phyloP scores from a whole-genome alignment of 2,113 vertebrate genomes.

The Indicator maculatus region DNA sequence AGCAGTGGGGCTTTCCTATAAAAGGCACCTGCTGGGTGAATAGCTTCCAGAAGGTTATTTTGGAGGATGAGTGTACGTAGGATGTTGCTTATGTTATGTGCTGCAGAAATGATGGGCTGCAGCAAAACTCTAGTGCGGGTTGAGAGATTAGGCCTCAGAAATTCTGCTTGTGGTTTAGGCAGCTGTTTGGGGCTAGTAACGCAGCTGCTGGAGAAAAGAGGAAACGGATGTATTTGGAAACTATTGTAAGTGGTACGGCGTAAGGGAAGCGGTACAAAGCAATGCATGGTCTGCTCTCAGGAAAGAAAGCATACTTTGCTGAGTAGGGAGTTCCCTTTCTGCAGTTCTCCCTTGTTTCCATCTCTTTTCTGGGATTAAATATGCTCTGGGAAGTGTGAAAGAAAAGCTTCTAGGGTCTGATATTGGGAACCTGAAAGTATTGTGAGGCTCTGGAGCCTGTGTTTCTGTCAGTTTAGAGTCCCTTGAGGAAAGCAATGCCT shows the following conservation, averaged over 20 bases:
- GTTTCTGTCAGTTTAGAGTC: not conserved
- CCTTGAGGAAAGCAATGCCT: not conserved
- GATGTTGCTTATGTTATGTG: not conserved
- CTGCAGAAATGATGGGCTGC: not conserved
- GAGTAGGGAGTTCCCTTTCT: not conserved
- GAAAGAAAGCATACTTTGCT: not conserved
- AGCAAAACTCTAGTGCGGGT: not conserved
- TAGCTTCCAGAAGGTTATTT: not conserved
- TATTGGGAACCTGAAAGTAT: not conserved
- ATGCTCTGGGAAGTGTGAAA: not conserved
- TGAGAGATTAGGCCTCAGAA: not conserved
- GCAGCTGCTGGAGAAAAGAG: slow-evolving; percentile 3
- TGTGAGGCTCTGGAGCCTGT: not conserved
- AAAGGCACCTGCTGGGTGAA: not conserved
- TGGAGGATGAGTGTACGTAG: not conserved
- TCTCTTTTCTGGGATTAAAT: not conserved
- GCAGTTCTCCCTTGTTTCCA: not conserved
- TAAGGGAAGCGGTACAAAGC: not conserved
- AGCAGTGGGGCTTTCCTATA: not conserved
- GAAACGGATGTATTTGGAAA: not conserved
- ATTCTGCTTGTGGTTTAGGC: not conserved
- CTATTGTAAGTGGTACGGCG: not conserved
- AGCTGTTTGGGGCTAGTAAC: not conserved
- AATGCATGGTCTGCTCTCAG: not conserved
- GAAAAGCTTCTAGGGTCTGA: not conserved